These are phyloP conservation scores for Amblyjoppa fuscipennis DNA, from an alignment of 2,888 invertebrate genomes.

Conservation along the genomic window DNA sequence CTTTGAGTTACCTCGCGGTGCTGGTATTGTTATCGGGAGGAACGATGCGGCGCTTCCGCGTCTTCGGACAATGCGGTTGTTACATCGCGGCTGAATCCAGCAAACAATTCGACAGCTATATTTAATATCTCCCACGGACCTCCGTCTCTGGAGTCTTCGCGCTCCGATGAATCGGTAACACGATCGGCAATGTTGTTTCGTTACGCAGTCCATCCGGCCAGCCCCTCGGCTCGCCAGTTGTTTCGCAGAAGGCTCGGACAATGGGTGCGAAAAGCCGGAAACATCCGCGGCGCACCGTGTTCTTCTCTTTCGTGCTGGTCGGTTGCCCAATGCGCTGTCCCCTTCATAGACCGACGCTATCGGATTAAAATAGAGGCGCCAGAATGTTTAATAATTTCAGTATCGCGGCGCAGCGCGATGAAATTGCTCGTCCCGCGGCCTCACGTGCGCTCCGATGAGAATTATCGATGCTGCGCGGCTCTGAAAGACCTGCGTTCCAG, in stretches of 20 bases:
- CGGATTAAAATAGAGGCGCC: conserved; percentile 12
- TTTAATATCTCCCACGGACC: conserved; percentile 74
- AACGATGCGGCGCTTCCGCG: background rate
- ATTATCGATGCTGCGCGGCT: conserved; percentile 9
- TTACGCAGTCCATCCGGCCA: conserved; percentile 62
- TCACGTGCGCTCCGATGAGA: background rate
- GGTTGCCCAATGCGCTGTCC: background rate
- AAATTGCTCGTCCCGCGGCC: background rate
- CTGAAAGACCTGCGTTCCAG: conserved; percentile 1
- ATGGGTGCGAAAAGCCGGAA: conserved; percentile 80
- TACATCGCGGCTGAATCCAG: conserved; percentile 25
- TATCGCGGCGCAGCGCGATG: background rate
- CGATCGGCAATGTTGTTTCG: conserved; percentile 79
- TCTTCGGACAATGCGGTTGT: conserved; percentile 71
- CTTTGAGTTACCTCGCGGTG: background rate
- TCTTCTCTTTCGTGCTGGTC: background rate
- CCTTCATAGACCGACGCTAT: background rate
- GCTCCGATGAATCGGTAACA: conserved; percentile 79
- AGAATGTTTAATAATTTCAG: background rate
- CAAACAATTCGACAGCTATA: conserved; percentile 54
- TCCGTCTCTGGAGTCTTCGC: conserved; percentile 71
- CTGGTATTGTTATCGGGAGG: conserved; percentile 15
- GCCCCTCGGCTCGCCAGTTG: conserved; percentile 17
- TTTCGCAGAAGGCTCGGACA: conserved; percentile 72
- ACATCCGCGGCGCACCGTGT: conserved; percentile 63